Conservation (phyloP, 2,797 vertebrate species). For the Sebastes cheni region DNA sequence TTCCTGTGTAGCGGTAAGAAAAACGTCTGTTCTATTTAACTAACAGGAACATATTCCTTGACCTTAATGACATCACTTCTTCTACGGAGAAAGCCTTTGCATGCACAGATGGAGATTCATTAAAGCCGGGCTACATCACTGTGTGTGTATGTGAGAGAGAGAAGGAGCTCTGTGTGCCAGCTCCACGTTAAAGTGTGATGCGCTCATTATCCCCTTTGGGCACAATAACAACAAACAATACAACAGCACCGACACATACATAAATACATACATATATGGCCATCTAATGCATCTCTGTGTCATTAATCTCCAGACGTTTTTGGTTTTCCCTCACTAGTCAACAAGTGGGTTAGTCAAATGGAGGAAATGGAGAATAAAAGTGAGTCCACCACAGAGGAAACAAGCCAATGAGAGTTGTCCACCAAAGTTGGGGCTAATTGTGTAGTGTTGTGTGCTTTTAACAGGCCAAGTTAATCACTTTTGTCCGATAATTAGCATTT, state of each 20-base stretch:
- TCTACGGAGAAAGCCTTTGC: conserved; percentile 32
- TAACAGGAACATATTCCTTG: conserved; percentile 34
- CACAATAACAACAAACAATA: conserved; percentile 58
- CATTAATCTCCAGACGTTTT: conserved; percentile 23
- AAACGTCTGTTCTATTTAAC: conserved; percentile 33
- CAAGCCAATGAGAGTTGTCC: conserved; percentile 55
- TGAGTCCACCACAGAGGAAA: conserved; percentile 43
- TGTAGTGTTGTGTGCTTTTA: conserved; percentile 56
- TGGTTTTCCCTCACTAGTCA: conserved; percentile 4
- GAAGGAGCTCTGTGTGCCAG: conserved; percentile 35
- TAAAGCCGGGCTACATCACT: conserved; percentile 23
- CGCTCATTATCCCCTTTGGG: conserved; percentile 61
- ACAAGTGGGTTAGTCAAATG: conserved; percentile 28
- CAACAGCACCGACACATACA: conserved; percentile 22
- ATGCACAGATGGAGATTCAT: conserved; percentile 63
- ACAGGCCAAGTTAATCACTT: conserved; percentile 59
- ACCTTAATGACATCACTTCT: conserved; percentile 54
- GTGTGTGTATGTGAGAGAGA: conserved; percentile 1
- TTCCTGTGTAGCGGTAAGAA: conserved; percentile 1
- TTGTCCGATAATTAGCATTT: conserved; percentile 68
- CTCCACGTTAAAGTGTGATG: conserved; percentile 65
- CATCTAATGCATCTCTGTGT: conserved; percentile 21
- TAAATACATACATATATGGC: conserved; percentile 3
- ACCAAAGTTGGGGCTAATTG: conserved; percentile 55
- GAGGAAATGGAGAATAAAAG: conserved; percentile 40